A percentile compares a stretch with the other conserved stretches of the same genome.
These are phyloP conservation scores for Tanaodytes sp. DNA, from an alignment of 2,888 invertebrate genomes.

Conservation along the genomic window DNA sequence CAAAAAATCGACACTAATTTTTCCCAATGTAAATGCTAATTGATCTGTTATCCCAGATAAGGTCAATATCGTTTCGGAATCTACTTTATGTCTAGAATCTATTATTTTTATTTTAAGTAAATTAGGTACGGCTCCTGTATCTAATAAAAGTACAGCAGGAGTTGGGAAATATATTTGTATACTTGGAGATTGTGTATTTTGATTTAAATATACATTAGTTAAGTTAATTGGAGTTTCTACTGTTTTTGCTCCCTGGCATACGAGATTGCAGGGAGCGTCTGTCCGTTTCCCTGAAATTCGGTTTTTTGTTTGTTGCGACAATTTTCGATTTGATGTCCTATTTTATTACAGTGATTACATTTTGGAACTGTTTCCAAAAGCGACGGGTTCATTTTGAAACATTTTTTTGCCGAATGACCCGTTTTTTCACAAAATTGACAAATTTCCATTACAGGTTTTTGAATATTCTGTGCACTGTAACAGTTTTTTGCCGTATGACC, in stretches of 20 bases:
- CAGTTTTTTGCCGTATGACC: slow-evolving; percentile 30
- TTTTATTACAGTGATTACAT: slow-evolving; percentile 2
- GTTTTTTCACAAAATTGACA: slow-evolving; percentile 26
- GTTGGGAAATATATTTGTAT: slow-evolving; percentile 4
- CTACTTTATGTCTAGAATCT: neutral
- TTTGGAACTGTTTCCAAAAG: slow-evolving; percentile 7
- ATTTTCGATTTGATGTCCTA: neutral
- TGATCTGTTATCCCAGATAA: slow-evolving; percentile 14
- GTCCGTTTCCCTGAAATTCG: slow-evolving; percentile 2
- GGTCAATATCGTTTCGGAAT: neutral
- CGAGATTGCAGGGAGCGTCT: slow-evolving; percentile 2
- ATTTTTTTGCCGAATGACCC: slow-evolving; percentile 9
- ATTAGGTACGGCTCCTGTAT: slow-evolving; percentile 26
- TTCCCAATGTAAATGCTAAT: slow-evolving; percentile 11
- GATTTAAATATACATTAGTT: neutral
- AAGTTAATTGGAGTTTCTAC: slow-evolving; percentile 3
- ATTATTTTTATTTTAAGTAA: slow-evolving; percentile 9
- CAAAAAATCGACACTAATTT: neutral
- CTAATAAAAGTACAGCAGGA: slow-evolving; percentile 6
- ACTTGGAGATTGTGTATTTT: neutral
- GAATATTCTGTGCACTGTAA: neutral
- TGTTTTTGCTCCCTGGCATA: neutral
- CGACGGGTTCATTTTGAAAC: slow-evolving; percentile 25
- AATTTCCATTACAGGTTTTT: neutral
- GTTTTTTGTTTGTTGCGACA: neutral